A percentile compares a stretch with the other conserved stretches of the same genome.
Conservation (phyloP, 1,140 invertebrate species). For the Druon quercuslanigerum region DNA sequence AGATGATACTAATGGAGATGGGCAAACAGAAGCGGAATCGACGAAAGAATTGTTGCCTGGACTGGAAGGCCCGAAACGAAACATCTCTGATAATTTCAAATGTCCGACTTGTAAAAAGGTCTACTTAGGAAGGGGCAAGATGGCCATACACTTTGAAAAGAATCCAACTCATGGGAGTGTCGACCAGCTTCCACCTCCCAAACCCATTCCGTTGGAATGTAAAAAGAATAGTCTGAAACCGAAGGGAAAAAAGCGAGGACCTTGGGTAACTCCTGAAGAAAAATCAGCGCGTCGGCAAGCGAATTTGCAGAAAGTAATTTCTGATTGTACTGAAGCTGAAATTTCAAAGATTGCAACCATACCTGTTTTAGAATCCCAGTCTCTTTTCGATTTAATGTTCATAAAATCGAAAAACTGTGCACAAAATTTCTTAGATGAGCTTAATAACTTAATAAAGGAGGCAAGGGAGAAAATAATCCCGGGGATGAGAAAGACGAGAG, state of each 20-base stretch:
- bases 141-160: slow-evolving; percentile 80
- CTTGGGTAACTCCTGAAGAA: slow-evolving; percentile 72
- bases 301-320: slow-evolving; percentile 76
- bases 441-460: slow-evolving; percentile 63
- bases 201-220: slow-evolving; percentile 56
- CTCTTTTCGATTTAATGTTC: slow-evolving; percentile 66
- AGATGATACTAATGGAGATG: slow-evolving; percentile 78
- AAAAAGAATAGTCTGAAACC: slow-evolving; percentile 68
- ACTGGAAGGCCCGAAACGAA: slow-evolving; percentile 72
- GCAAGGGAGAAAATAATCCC: slow-evolving; percentile 57
- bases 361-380: slow-evolving; percentile 67
- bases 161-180: slow-evolving; percentile 79
- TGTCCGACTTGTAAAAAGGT: slow-evolving; percentile 79
- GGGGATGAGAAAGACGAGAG: slow-evolving; percentile 52
- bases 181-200: slow-evolving; percentile 68
- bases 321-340: slow-evolving; percentile 66
- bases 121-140: slow-evolving; percentile 76
- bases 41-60: slow-evolving; percentile 69
- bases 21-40: slow-evolving; percentile 62
- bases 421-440: slow-evolving; percentile 60
- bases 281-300: slow-evolving; percentile 72
- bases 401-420: slow-evolving; percentile 68
- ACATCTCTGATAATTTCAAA: slow-evolving; percentile 76
- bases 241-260: slow-evolving; percentile 70
- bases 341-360: slow-evolving; percentile 71